phyloP scores from a whole-genome alignment of 2,797 vertebrate genomes.

The Hippocampus kuda region DNA sequence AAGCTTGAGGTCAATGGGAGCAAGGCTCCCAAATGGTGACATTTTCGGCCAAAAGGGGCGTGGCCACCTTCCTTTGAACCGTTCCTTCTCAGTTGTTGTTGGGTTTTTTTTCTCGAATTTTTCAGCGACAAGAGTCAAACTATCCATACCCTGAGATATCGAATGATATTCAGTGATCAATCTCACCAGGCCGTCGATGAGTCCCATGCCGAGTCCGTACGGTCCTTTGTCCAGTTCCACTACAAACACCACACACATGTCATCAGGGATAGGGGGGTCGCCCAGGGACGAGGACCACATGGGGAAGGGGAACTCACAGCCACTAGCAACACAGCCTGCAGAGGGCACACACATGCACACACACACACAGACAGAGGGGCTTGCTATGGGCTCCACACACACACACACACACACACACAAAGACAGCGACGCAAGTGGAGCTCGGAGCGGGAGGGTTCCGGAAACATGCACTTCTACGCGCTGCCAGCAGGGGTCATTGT shows the following conservation, averaged over 20 bases:
- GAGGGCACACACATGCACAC: slow-evolving; percentile 46
- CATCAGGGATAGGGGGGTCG: slow-evolving; percentile 74
- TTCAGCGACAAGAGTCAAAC: no score
- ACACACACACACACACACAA: slow-evolving; percentile 36
- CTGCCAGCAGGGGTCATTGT: slow-evolving; percentile 29
- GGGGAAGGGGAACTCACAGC: slow-evolving; percentile 70
- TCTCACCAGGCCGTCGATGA: slow-evolving; percentile 93
- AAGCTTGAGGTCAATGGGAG: no score
- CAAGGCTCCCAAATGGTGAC: no score
- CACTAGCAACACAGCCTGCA: slow-evolving; percentile 76
- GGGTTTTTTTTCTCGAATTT: no score
- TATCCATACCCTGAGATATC: no score
- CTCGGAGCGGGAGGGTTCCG: background rate
- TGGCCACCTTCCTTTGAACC: no score
- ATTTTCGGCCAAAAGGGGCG: no score
- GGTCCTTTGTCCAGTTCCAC: slow-evolving; percentile 94
- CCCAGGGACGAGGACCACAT: slow-evolving; percentile 64
- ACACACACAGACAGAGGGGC: slow-evolving; percentile 45
- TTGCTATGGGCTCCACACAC: slow-evolving; percentile 38
- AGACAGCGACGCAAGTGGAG: slow-evolving; percentile 12
- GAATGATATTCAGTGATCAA: no score
- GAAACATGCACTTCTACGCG: slow-evolving; percentile 11
- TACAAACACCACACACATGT: slow-evolving; percentile 85
- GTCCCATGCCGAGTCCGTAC: slow-evolving; percentile 89
- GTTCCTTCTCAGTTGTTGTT: no score